Evolutionary conservation across 2,797 vertebrate species (phyloP).

Genomic region (Ptychadena robeensis): DNA sequence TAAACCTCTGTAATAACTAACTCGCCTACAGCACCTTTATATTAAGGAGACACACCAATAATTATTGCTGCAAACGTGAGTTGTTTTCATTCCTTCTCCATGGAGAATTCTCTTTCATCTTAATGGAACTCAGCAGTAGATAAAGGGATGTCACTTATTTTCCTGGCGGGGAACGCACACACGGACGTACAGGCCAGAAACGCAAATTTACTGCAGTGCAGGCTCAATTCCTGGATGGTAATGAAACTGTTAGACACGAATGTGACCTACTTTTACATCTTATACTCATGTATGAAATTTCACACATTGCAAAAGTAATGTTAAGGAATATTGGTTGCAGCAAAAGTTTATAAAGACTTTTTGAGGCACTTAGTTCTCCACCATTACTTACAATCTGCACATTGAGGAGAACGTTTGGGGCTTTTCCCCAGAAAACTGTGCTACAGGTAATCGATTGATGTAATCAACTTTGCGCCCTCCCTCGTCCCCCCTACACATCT

Average conservation of each 20-base stretch:
- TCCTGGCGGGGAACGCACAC: background rate
- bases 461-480: too few relatives aligned
- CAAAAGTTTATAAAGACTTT: background rate
- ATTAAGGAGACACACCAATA: background rate
- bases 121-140: constrained; percentile 26
- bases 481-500: too few relatives aligned
- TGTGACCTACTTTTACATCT: background rate
- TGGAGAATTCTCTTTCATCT: constrained; percentile 11
- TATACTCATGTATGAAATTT: background rate
- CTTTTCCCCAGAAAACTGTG: too few relatives aligned
- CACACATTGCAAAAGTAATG: background rate
- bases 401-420: background rate
- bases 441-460: too few relatives aligned
- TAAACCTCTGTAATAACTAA: constrained; percentile 8
- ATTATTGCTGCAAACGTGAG: constrained; percentile 9
- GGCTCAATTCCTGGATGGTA: background rate
- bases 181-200: background rate
- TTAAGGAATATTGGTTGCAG: background rate
- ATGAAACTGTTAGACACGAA: background rate
- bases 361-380: background rate
- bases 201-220: background rate
- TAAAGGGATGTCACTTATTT: constrained; percentile 31
- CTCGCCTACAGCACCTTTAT: constrained; percentile 4
- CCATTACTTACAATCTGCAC: background rate
- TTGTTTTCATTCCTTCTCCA: constrained; percentile 9